A percentile compares a stretch with the other conserved stretches of the same genome.
These are phyloP conservation scores for Calcarius lapponicus DNA, from an alignment of 2,797 vertebrate genomes.

Conservation along the genomic window DNA sequence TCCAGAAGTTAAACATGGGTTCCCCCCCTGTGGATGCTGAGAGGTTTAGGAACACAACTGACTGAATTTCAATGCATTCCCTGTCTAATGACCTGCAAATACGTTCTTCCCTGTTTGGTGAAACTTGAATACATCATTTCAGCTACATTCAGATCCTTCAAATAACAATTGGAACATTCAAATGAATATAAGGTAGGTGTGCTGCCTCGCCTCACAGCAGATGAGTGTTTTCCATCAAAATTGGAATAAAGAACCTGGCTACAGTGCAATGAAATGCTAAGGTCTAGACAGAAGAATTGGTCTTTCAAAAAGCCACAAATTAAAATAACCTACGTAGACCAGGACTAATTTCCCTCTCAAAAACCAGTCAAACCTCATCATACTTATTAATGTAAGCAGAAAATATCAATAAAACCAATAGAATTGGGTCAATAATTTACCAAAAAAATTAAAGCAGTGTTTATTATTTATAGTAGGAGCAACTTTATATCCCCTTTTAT, in stretches of 20 bases:
- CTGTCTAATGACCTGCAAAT: rapidly evolving
- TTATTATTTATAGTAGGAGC: neutral
- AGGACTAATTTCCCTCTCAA: neutral
- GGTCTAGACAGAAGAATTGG: neutral
- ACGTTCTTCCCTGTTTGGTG: neutral
- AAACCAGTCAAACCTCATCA: neutral
- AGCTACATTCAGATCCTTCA: neutral
- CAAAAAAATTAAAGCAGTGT: neutral
- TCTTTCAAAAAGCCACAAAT: neutral
- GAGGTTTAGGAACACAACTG: neutral
- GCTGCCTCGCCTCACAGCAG: neutral
- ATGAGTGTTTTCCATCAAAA: neutral
- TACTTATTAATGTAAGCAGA: neutral
- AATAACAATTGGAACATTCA: neutral
- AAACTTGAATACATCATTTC: neutral
- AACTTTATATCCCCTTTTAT: neutral
- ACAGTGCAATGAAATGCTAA: neutral
- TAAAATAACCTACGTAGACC: neutral
- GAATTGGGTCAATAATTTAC: neutral
- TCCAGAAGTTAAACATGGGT: neutral
- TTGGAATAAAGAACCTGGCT: neutral
- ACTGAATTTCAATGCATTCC: neutral
- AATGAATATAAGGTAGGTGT: neutral
- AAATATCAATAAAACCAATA: neutral
- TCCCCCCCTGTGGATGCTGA: neutral